Conservation (phyloP, 92 coral and sea anemone genomes). For the Siderastrea siderea region DNA sequence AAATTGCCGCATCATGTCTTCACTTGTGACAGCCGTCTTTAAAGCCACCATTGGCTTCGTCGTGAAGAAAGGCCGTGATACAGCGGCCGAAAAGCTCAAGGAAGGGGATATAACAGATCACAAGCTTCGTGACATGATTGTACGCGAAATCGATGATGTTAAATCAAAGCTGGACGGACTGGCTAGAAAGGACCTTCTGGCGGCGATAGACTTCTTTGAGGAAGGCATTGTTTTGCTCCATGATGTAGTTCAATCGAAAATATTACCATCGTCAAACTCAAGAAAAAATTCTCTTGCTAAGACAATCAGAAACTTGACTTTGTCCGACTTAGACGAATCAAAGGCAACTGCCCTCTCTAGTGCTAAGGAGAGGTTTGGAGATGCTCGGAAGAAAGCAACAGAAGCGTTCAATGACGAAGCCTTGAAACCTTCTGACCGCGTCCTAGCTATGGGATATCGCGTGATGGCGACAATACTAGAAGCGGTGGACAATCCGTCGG, state of each 20-base stretch:
- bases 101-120: slow-evolving; percentile 60
- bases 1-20: slow-evolving; percentile 17
- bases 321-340: slow-evolving; percentile 13
- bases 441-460: slow-evolving; percentile 61
- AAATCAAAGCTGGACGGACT: slow-evolving; percentile 39
- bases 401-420: slow-evolving; percentile 70
- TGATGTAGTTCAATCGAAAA: neutral
- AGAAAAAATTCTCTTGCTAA: neutral
- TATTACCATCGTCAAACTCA: neutral
- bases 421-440: slow-evolving; percentile 51
- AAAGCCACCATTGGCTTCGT: slow-evolving; percentile 63
- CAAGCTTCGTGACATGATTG: slow-evolving; percentile 35
- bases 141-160: slow-evolving; percentile 53
- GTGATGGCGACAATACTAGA: slow-evolving; percentile 72
- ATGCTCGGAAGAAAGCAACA: slow-evolving; percentile 64
- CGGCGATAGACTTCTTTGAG: slow-evolving; percentile 13
- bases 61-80: slow-evolving; percentile 54
- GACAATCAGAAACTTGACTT: slow-evolving; percentile 8
- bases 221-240: slow-evolving; percentile 3
- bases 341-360: neutral
- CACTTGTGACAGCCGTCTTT: slow-evolving; percentile 36
- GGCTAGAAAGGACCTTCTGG: slow-evolving; percentile 16
- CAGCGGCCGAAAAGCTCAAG: slow-evolving; percentile 44
- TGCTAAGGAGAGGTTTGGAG: slow-evolving; percentile 52
- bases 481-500: slow-evolving; percentile 28